phyloP scores from a whole-genome alignment of 2,888 invertebrate species.

The Troglohyphantes excavatus region DNA sequence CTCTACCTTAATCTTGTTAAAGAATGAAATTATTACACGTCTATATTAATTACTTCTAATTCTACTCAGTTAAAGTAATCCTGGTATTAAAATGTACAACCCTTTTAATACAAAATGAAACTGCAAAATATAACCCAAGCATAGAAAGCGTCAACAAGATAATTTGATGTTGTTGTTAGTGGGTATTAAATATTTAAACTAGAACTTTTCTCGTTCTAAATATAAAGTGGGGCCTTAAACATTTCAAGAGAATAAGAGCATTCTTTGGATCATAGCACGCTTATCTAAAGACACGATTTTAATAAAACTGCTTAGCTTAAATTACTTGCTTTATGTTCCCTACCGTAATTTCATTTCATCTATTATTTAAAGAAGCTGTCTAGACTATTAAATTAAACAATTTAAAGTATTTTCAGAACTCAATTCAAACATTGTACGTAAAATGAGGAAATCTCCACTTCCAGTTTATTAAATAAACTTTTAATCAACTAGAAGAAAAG shows the following conservation, averaged over 20 bases:
- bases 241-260: background rate
- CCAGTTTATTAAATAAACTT: background rate
- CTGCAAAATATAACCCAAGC: no score
- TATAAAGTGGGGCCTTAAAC: background rate
- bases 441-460: background rate
- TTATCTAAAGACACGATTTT: background rate
- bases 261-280: background rate
- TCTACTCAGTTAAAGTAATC: no score
- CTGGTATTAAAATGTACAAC: no score
- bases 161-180: background rate
- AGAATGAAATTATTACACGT: no score
- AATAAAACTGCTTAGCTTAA: background rate
- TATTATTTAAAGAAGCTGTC: background rate
- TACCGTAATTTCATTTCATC: background rate
- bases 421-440: background rate
- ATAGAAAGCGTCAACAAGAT: no score
- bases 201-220: background rate
- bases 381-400: slow-evolving; percentile 9
- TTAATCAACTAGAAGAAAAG: background rate
- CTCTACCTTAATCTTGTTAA: no score
- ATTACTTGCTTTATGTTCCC: background rate
- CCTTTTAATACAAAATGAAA: no score
- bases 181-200: background rate
- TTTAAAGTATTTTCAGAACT: background rate
- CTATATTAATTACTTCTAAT: no score